Conservation (phyloP, 2,797 vertebrate species). For the Gypaetus barbatus region DNA sequence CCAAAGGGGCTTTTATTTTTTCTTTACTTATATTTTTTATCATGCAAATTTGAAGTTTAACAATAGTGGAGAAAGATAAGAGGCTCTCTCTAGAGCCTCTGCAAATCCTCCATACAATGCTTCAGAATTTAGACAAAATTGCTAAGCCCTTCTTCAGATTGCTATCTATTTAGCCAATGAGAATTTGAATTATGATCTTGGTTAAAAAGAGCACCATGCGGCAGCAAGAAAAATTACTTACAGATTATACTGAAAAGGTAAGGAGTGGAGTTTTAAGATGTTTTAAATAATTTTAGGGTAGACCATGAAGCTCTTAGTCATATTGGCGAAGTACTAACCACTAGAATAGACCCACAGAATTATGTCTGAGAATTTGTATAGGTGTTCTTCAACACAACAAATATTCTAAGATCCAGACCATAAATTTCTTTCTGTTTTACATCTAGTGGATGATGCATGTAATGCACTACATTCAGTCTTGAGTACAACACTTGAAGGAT, state of each 20-base stretch:
- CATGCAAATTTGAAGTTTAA: slow-evolving; percentile 66
- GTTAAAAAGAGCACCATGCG: not conserved
- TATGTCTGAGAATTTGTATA: not conserved
- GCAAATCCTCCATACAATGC: slow-evolving; percentile 48
- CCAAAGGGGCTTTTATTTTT: slow-evolving; percentile 13
- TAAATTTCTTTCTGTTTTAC: not conserved
- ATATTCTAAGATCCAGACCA: not conserved
- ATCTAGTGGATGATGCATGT: not conserved
- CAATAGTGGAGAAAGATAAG: slow-evolving; percentile 61
- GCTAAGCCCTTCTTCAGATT: slow-evolving; percentile 31
- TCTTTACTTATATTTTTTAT: slow-evolving; percentile 66
- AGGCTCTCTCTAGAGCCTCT: slow-evolving; percentile 28
- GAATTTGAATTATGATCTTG: slow-evolving; percentile 43
- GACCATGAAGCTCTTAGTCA: not conserved
- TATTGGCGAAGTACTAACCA: not conserved
- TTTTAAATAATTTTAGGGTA: not conserved
- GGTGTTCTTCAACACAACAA: not conserved
- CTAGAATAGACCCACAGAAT: not conserved
- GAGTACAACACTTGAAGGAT: not conserved
- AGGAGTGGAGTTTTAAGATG: not conserved
- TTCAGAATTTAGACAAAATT: slow-evolving; percentile 53
- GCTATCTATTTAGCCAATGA: slow-evolving; percentile 40
- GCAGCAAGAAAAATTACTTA: not conserved
- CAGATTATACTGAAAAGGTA: not conserved
- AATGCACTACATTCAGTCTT: not conserved